These are phyloP conservation scores for Silvanus unidentatus DNA, from an alignment of 2,888 invertebrate genomes.

Conservation along the genomic window DNA sequence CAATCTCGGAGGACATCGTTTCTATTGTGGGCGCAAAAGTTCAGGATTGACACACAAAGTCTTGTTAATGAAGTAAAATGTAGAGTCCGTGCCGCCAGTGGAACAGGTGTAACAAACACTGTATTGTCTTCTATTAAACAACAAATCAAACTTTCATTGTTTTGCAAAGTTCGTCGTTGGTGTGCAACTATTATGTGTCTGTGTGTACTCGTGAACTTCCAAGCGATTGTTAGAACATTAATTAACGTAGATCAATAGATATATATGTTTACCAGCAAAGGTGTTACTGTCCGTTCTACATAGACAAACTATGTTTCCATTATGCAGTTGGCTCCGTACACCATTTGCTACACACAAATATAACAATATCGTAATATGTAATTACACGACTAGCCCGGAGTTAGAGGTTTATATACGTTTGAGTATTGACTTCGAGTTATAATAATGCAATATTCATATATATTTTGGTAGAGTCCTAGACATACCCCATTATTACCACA, in stretches of 20 bases:
- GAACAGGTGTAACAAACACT: neutral
- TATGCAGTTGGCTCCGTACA: no score
- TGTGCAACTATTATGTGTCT: neutral
- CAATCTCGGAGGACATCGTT: neutral
- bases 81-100: neutral
- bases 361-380: no score
- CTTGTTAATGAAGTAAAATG: conserved; percentile 5
- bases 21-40: conserved; percentile 3
- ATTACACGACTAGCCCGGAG: no score
- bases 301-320: no score
- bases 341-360: no score
- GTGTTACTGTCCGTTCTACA: no score
- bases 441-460: no score
- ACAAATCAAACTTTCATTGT: conserved; percentile 15
- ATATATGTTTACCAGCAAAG: neutral
- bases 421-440: no score
- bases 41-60: conserved; percentile 3
- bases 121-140: neutral
- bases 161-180: conserved; percentile 4
- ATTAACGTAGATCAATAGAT: conserved; percentile 19
- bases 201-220: neutral
- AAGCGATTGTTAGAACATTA: conserved; percentile 10
- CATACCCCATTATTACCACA: no score
- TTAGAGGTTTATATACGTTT: no score
- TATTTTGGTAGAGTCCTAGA: no score